phyloP scores from a whole-genome alignment of 2,888 invertebrate genomes.

The Melanostoma mellinum region DNA sequence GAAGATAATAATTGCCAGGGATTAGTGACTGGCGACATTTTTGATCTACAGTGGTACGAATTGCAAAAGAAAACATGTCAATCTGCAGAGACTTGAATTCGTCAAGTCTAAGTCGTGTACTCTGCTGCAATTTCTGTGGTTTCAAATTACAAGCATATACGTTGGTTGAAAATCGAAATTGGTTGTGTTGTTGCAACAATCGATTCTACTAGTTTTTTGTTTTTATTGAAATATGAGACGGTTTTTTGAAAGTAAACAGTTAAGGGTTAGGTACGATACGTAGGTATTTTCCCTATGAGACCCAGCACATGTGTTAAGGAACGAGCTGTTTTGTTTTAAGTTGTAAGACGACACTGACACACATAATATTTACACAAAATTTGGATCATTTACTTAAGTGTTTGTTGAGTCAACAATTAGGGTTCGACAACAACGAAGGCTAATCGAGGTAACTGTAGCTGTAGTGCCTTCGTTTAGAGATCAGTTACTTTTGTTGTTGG shows the following conservation, averaged over 20 bases:
- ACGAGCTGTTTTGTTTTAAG: conserved; percentile 6
- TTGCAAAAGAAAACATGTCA: conserved; percentile 34
- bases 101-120: background rate
- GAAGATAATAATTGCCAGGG: conserved; percentile 38
- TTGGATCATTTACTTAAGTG: conserved; percentile 60
- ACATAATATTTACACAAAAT: conserved; percentile 33
- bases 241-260: conserved; percentile 55
- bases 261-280: conserved; percentile 32
- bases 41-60: conserved; percentile 31
- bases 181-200: conserved; percentile 26
- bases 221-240: conserved; percentile 55
- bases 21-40: conserved; percentile 5
- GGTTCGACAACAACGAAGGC: no score
- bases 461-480: no score
- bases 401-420: conserved; percentile 28
- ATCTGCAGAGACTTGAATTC: conserved; percentile 24
- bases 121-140: conserved; percentile 20
- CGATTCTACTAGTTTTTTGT: conserved; percentile 34
- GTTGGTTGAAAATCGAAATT: conserved; percentile 9
- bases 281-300: background rate
- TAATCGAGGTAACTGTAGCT: no score
- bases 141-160: conserved; percentile 49
- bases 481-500: background rate
- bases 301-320: conserved; percentile 38
- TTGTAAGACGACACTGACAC: conserved; percentile 48